Evolutionary conservation across 2,113 vertebrate species (phyloP), one percentile per base, ranked within the genome.

Genomic region (Ceyx melanurus): DNA sequence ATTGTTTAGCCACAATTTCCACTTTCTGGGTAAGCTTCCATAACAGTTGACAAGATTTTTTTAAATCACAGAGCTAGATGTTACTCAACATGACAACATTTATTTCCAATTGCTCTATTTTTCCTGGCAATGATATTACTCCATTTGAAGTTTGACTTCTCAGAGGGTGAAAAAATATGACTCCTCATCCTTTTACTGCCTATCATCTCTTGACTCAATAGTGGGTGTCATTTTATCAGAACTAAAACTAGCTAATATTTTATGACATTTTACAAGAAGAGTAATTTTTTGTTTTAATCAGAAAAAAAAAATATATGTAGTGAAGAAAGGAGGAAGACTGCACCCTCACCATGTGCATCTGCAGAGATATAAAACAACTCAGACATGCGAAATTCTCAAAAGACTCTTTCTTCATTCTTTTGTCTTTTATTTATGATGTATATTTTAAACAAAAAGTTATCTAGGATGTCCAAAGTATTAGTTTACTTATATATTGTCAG

Each of bases 51-150:
- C 50, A 82, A 82, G 40, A 80, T 17, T 20, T 50, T 72, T 91
- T 53, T 1, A 45, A 83, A 86, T 71, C 86, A 75, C 9, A 7
- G 53, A 67, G 8, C 35, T 84, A 35, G 37, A 74, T 45, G 42
- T 70, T 73, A 58, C 60, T 88, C 46, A 73, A 85, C 20, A 71
- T 26, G 85, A 66, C 64, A 92, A 76, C 31, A 75, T 57, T 88
- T 82, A 86, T 77, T 93, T 89, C 43, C 88, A 91, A 51, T 77
- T 83, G 76, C 15, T 94, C n/a, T 12, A 29, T 40, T 77, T 70
- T 92, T 40, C 15, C n/a, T 35, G 31, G 11, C 51, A 89, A 89
- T 45, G 43, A 8, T 71, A 35, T 56, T 95, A 73, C 37, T 89
- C 15, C 60, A 46, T 43, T 86, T 76, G 53, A 91, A 76, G 72